Percentiles rank a stretch among this genome's conserved stretches.
phyloP scores from a whole-genome alignment of 2,113 vertebrate species.

The Rynchops niger region DNA sequence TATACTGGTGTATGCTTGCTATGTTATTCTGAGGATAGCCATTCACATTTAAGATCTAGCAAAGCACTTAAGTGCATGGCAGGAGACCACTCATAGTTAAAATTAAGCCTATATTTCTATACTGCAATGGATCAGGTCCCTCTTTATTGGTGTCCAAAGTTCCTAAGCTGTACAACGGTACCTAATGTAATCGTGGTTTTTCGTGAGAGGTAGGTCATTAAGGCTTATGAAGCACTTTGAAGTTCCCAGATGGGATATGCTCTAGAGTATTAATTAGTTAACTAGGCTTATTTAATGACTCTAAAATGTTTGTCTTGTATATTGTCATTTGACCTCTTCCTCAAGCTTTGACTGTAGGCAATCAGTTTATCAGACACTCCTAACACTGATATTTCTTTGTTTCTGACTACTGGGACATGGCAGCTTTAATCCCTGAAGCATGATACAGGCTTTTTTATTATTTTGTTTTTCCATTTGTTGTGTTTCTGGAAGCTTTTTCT shows the following conservation, averaged over 20 bases:
- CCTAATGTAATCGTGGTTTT: neutral
- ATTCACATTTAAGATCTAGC: neutral
- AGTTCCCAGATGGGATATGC: neutral
- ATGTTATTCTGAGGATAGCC: neutral
- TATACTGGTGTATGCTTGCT: neutral
- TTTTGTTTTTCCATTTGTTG: neutral
- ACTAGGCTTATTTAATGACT: neutral
- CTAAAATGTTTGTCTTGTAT: neutral
- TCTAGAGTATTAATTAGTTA: neutral
- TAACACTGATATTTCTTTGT: neutral
- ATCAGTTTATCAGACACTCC: neutral
- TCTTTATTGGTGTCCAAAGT: neutral
- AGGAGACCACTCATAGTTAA: neutral
- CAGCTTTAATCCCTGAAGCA: neutral
- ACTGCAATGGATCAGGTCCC: neutral
- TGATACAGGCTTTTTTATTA: neutral
- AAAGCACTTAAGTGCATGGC: neutral
- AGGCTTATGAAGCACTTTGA: neutral
- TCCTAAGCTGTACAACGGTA: neutral
- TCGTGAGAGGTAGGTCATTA: neutral
- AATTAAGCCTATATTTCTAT: neutral
- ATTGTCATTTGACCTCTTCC: neutral
- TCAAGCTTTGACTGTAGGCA: neutral
- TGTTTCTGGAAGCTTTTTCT: neutral
- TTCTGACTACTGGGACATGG: neutral